A percentile compares a stretch with the other conserved stretches of the same genome.
Conservation (phyloP, 2,888 invertebrate species). For the Steinernema hermaphroditum region DNA sequence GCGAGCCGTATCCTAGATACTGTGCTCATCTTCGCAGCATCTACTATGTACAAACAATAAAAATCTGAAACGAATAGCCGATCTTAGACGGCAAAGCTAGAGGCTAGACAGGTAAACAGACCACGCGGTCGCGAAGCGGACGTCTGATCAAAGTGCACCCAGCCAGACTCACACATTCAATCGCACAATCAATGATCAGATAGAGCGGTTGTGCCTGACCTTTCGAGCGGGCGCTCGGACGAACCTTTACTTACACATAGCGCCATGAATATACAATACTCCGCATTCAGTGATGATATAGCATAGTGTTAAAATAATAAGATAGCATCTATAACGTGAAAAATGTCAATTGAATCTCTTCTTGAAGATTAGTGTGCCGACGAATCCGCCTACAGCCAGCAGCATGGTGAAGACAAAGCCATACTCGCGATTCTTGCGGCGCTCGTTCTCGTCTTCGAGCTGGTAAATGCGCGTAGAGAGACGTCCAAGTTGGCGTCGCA, state of each 20-base stretch:
- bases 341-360: background rate
- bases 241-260: no score
- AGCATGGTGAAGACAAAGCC: constrained; percentile 30
- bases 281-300: no score
- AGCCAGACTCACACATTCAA: background rate
- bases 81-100: no score
- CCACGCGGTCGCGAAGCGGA: background rate
- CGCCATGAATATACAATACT: no score
- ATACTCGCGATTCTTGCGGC: constrained; percentile 37
- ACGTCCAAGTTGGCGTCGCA: constrained; percentile 49
- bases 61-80: background rate
- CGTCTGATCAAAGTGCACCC: constrained; percentile 29
- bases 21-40: background rate
- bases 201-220: background rate
- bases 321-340: background rate
- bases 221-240: no score
- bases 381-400: background rate
- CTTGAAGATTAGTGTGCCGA: constrained; percentile 6
- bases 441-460: constrained; percentile 51
- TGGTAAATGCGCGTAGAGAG: constrained; percentile 48
- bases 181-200: constrained; percentile 27
- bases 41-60: constrained; percentile 3
- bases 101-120: no score
- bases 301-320: background rate
- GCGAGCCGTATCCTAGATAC: background rate